These are phyloP conservation scores for Dicerorhinus sumatrensis DNA, from an alignment of 2,113 vertebrate species.

Conservation along the genomic window DNA sequence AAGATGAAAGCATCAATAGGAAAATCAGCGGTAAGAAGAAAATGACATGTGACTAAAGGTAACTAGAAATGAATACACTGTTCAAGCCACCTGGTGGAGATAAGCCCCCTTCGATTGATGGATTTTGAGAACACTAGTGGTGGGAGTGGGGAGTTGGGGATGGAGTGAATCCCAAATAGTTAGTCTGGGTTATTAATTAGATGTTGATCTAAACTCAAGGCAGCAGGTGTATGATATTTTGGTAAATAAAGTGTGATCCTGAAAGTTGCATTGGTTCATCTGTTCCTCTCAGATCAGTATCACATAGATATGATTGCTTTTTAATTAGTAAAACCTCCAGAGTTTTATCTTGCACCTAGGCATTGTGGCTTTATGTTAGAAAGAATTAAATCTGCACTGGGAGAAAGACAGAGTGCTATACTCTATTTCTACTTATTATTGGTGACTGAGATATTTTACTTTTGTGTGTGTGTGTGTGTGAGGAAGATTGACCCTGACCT, in stretches of 20 bases:
- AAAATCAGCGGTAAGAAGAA: not conserved
- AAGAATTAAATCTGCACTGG: not conserved
- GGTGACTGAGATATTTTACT: not conserved
- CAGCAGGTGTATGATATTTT: not conserved
- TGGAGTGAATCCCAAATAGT: not conserved
- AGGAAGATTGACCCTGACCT: no score
- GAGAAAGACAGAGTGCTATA: not conserved
- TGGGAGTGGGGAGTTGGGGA: not conserved
- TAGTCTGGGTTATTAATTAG: not conserved
- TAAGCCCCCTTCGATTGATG: not conserved
- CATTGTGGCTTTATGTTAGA: not conserved
- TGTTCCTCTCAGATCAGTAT: not conserved
- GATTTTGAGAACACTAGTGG: not conserved
- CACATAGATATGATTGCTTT: not conserved
- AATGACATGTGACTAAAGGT: not conserved
- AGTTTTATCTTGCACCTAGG: not conserved
- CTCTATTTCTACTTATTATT: not conserved
- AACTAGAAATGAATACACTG: not conserved
- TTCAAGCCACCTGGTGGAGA: not conserved
- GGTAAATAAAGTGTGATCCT: not conserved
- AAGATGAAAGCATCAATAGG: not conserved
- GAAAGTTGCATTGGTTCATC: not conserved
- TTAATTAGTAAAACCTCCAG: not conserved
- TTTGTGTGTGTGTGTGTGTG: not conserved
- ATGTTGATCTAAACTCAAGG: not conserved